Evolutionary conservation across 1,140 invertebrate genomes (phyloP).

Genomic region (Caerostris darwini): DNA sequence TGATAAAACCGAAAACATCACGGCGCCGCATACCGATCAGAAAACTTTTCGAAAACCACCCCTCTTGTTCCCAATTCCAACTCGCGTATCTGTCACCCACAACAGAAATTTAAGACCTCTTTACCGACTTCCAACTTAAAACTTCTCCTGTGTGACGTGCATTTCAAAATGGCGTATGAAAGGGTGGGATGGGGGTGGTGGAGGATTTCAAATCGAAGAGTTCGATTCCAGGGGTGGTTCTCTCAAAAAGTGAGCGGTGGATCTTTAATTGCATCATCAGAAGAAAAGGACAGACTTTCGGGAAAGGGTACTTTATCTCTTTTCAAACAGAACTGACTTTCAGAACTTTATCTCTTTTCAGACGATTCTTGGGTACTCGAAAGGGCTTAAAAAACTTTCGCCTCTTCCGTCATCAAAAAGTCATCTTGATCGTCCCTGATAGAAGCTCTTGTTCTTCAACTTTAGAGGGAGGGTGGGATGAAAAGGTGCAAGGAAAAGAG

Average conservation of each 20-base stretch:
- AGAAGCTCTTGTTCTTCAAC: conserved; percentile 32
- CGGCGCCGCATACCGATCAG: neutral
- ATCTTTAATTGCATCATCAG: conserved; percentile 77
- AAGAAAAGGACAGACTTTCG: conserved; percentile 36
- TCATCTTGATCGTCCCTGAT: conserved; percentile 47
- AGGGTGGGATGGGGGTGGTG: neutral
- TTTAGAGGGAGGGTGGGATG: no score
- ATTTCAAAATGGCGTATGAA: conserved; percentile 24
- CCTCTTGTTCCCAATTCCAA: neutral
- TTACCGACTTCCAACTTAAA: neutral
- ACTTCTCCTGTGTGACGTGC: conserved; percentile 16
- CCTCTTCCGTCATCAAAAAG: conserved; percentile 65
- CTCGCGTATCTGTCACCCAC: conserved; percentile 22
- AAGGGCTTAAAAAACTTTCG: conserved; percentile 58
- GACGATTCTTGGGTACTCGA: conserved; percentile 52
- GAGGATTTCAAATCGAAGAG: neutral
- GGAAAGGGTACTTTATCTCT: neutral
- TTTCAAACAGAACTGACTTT: conserved; percentile 73
- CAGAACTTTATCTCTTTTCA: conserved; percentile 73
- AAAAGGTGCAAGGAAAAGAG: no score
- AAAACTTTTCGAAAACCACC: neutral
- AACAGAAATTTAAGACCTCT: conserved; percentile 32
- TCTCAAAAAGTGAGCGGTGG: neutral
- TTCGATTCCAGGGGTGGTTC: neutral
- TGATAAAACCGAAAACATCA: neutral